Evolutionary conservation across 2,888 invertebrate species (phyloP).

Genomic region (Patella ulyssiponensis): DNA sequence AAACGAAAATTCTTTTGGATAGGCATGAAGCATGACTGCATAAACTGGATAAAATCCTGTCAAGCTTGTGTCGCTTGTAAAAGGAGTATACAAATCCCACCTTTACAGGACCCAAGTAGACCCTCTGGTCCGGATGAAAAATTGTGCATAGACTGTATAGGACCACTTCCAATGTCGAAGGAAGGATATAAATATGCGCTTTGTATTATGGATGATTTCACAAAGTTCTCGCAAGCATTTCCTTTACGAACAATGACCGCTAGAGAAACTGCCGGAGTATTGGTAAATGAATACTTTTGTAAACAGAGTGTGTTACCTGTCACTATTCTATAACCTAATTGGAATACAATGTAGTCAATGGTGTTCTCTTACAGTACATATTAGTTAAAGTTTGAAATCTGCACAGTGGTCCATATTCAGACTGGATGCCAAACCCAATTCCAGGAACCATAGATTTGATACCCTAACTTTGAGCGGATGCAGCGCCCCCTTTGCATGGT

Average conservation of each 20-base stretch:
- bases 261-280: constrained; percentile 1
- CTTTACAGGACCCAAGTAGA: not conserved
- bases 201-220: not conserved
- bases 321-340: too few species aligned
- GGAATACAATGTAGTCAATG: too few species aligned
- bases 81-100: not conserved
- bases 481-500: too few species aligned
- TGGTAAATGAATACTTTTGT: constrained; percentile 5
- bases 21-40: not conserved
- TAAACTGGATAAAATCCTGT: not conserved
- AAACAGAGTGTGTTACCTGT: constrained; percentile 4
- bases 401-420: too few species aligned
- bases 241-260: not conserved
- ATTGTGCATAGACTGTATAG: not conserved
- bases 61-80: not conserved
- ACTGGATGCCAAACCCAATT: too few species aligned
- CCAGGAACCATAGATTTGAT: too few species aligned
- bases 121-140: not conserved
- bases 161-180: not conserved
- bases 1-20: not conserved
- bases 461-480: too few species aligned
- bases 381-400: too few species aligned
- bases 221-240: constrained; percentile 5
- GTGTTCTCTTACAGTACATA: too few species aligned
- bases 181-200: not conserved